A percentile compares a stretch with the other conserved stretches of the same genome.
Evolutionary conservation across 2,113 vertebrate genomes (phyloP).

Genomic region (Ageneiosus marmoratus): DNA sequence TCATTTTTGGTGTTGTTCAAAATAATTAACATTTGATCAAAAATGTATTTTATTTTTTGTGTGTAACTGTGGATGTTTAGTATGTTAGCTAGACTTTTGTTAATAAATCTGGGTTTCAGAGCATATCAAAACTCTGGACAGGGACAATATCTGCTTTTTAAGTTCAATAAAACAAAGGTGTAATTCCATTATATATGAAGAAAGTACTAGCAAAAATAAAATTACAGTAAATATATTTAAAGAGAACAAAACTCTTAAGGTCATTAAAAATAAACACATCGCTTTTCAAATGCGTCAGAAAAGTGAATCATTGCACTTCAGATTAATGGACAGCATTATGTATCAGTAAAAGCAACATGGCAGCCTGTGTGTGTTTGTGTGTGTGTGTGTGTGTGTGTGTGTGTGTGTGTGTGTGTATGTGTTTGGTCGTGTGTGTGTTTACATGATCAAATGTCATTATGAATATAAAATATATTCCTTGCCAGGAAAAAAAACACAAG

Average conservation of each 20-base stretch:
- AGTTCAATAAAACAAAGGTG: constrained; percentile 58
- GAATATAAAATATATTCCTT: constrained; percentile 47
- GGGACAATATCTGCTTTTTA: constrained; percentile 26
- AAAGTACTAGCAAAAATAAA: constrained; percentile 63
- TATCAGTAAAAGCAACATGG: constrained; percentile 47
- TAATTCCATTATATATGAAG: constrained; percentile 61
- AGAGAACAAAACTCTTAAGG: constrained; percentile 54
- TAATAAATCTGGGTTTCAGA: background rate
- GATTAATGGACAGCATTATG: constrained; percentile 46
- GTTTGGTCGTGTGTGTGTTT: background rate
- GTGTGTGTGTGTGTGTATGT: background rate
- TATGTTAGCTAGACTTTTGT: background rate
- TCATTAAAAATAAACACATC: constrained; percentile 57
- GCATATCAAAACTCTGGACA: constrained; percentile 2
- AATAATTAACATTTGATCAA: background rate
- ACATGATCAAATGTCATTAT: constrained; percentile 41
- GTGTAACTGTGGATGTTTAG: background rate
- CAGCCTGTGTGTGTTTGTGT: too few species aligned
- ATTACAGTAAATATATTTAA: constrained; percentile 63
- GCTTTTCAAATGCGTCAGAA: constrained; percentile 51
- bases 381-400: constrained; percentile 17
- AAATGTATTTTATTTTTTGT: background rate
- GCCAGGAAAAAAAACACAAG: constrained; percentile 30
- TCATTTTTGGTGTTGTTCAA: background rate
- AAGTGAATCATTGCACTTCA: constrained; percentile 70